phyloP scores from a whole-genome alignment of 2,113 vertebrate species.

The Noturus placidus region DNA sequence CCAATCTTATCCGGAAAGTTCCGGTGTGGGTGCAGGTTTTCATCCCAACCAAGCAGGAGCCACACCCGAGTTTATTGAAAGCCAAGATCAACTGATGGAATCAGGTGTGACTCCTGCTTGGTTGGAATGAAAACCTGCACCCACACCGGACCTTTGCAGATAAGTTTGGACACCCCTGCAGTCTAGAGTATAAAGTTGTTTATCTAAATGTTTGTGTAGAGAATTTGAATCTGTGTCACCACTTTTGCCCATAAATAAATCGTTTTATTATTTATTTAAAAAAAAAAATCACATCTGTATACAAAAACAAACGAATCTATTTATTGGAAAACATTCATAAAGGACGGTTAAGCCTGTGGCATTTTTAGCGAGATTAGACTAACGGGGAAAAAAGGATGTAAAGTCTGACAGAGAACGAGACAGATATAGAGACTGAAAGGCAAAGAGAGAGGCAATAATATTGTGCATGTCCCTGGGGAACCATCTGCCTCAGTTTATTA shows the following conservation, averaged over 20 bases:
- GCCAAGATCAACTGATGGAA: too few species aligned
- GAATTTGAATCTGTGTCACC: neutral
- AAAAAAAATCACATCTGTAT: neutral
- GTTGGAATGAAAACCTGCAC: too few species aligned
- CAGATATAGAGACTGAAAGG: constrained; percentile 1
- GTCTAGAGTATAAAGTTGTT: neutral
- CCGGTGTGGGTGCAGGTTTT: too few species aligned
- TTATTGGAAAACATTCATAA: neutral
- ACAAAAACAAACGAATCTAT: neutral
- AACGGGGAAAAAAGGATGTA: neutral
- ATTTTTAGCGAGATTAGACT: neutral
- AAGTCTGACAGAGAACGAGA: neutral
- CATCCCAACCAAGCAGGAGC: too few species aligned
- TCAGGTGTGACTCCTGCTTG: too few species aligned
- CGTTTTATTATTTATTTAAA: too few species aligned
- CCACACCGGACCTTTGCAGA: too few species aligned
- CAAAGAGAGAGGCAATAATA: constrained; percentile 21
- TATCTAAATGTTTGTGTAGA: neutral
- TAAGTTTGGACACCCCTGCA: too few species aligned
- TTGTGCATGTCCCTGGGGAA: neutral
- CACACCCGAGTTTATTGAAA: too few species aligned
- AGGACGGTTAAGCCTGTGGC: neutral
- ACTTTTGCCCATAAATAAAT: neutral
- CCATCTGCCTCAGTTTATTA: constrained; percentile 43
- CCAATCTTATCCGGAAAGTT: too few species aligned